Percentiles rank a stretch among this genome's conserved stretches.
Conservation (phyloP, 1,140 invertebrate genomes). For the Brachionus sp. region DNA sequence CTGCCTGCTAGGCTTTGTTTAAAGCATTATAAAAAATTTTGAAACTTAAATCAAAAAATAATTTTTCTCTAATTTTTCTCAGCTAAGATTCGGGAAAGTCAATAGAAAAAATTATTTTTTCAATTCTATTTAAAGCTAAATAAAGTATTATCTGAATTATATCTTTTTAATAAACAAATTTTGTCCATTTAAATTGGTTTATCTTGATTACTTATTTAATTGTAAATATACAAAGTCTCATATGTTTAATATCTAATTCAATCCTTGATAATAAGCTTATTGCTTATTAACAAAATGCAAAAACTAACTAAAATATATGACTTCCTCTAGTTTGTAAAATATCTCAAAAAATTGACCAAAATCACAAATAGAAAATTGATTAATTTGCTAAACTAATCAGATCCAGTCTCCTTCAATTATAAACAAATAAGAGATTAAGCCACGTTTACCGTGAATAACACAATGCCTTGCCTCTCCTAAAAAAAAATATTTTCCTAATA, state of each 20-base stretch:
- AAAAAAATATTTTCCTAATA: constrained; percentile 8
- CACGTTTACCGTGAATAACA: constrained; percentile 19
- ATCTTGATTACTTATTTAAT: neutral
- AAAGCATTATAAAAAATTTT: too few species aligned
- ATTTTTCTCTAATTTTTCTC: neutral
- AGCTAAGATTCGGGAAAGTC: neutral
- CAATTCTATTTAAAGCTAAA: neutral
- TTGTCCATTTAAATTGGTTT: neutral
- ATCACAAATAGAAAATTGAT: neutral
- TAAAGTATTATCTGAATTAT: too few species aligned
- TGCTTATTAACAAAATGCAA: neutral
- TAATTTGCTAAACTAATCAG: neutral
- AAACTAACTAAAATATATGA: constrained; percentile 16
- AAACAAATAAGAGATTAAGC: constrained; percentile 32
- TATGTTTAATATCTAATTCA: constrained; percentile 1
- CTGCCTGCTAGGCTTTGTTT: too few species aligned
- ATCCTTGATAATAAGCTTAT: constrained; percentile 22
- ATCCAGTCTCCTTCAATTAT: constrained; percentile 19
- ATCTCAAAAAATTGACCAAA: neutral
- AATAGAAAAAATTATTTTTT: neutral
- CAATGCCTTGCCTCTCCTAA: neutral
- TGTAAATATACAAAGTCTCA: neutral
- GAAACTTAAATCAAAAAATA: neutral
- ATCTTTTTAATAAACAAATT: too few species aligned
- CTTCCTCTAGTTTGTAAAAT: neutral